These are phyloP conservation scores for Protula sp. DNA, from an alignment of 2,888 invertebrate species.

Conservation along the genomic window DNA sequence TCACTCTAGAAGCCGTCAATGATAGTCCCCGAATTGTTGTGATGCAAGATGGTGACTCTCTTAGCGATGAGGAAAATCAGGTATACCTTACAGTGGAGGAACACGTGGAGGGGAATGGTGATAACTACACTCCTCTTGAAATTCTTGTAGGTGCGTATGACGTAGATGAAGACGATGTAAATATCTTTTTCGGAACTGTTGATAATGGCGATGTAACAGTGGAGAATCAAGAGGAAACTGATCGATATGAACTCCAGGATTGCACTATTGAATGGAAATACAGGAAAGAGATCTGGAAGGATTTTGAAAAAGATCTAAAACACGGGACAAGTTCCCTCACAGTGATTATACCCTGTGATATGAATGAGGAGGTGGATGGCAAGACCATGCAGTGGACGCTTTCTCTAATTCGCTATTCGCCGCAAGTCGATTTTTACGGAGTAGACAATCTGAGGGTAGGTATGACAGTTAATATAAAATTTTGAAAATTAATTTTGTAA, in stretches of 20 bases:
- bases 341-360: background rate
- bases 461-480: background rate
- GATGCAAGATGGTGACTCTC: background rate
- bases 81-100: too few species aligned
- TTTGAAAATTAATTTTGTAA: too few species aligned
- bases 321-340: background rate
- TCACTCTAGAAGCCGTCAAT: background rate
- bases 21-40: background rate
- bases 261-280: background rate
- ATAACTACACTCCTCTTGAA: too few species aligned
- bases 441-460: background rate
- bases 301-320: background rate
- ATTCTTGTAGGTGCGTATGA: background rate
- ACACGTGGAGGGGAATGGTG: too few species aligned
- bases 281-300: background rate
- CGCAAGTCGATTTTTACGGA: background rate
- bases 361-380: background rate
- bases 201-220: background rate
- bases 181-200: background rate
- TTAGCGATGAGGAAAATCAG: background rate
- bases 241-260: background rate
- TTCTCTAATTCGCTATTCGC: background rate
- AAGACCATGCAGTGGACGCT: background rate
- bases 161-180: background rate
- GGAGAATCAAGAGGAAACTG: background rate